Evolutionary conservation across 2,888 invertebrate species (phyloP), one percentile per base, ranked within the genome.

Genomic region (Stegana nigrithorax): DNA sequence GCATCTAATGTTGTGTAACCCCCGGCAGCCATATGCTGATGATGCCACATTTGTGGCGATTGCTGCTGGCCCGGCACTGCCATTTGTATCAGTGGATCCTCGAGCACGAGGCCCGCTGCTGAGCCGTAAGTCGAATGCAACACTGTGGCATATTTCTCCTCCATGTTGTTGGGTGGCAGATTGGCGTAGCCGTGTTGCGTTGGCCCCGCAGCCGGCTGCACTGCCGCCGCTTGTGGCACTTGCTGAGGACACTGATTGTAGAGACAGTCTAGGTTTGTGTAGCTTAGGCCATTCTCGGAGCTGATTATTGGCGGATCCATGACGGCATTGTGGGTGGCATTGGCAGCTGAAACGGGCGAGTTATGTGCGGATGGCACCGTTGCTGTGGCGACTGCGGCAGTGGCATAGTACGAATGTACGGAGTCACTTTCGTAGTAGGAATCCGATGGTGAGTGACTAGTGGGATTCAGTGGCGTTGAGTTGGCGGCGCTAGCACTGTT

Each of bases 221-320:
- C 70, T 44, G 73, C 78, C 5, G 72, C 63, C 32, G 62, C 6
- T 29, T 29, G 29, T 29, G 29, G 29, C n/a, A n/a, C n/a, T 29
- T 29, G 29, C 29, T 29, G 39, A 0, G 88, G 87, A 67, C 89
- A 87, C 63, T 82, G 86, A 64, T 89, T 88, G 47, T 88, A 88
- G 44, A 89, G 75, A 77, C 94, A 94, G 84, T 96, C 95, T 74
- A 96, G 86, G 83, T 95, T 95, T 0, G 95, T 95, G 84, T 96
- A 96, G 84, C 95, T 94, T 64, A 96, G 87, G 0, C 95, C 95
- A 44, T 94, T 91, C 79, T 94, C 94, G 1, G 93, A 92, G 80
- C 92, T 93, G 72, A 95, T 94, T 50, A 94, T 93, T 12, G 91
- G 89, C 2, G 90, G 86, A 70, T 85, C 83, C 63, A 76, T 75